Conservation (phyloP, 2,113 vertebrate species). For the Syngnathus floridae region DNA sequence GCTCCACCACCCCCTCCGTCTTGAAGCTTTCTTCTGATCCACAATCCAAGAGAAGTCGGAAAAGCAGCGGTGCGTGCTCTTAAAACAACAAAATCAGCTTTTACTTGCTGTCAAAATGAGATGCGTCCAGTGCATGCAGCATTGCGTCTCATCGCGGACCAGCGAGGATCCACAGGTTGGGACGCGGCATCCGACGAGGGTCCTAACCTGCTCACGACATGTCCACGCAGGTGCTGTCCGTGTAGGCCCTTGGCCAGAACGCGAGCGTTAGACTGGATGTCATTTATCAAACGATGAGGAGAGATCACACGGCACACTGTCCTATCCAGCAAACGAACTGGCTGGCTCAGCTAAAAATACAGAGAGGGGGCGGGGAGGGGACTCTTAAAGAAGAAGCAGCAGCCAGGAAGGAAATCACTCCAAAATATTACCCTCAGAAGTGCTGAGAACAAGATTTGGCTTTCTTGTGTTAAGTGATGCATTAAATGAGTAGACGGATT, state of each 20-base stretch:
- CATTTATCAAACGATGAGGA: constrained; percentile 53
- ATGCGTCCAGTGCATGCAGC: constrained; percentile 45
- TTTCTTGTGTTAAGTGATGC: background rate
- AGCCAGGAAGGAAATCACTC: constrained; percentile 7
- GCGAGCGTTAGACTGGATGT: constrained; percentile 49
- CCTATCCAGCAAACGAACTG: constrained; percentile 67
- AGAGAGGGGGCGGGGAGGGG: constrained; percentile 64
- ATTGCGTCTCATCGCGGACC: constrained; percentile 55
- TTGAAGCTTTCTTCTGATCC: constrained; percentile 69
- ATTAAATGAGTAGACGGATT: background rate
- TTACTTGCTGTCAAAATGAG: constrained; percentile 44
- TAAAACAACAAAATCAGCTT: constrained; percentile 35
- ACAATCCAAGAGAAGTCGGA: constrained; percentile 60
- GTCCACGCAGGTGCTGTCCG: constrained; percentile 40
- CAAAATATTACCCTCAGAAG: background rate
- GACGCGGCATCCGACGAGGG: constrained; percentile 47
- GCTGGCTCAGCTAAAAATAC: constrained; percentile 76
- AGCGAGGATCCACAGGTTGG: constrained; percentile 47
- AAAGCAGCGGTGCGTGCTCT: constrained; percentile 13
- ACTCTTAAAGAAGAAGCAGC: constrained; percentile 74
- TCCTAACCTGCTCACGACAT: constrained; percentile 29
- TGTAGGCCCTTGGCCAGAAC: constrained; percentile 33
- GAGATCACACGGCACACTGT: constrained; percentile 62
- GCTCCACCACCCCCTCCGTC: constrained; percentile 89
- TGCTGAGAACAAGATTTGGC: background rate